Conservation (phyloP, 2,797 vertebrate genomes). For the Serranus cabrilla region DNA sequence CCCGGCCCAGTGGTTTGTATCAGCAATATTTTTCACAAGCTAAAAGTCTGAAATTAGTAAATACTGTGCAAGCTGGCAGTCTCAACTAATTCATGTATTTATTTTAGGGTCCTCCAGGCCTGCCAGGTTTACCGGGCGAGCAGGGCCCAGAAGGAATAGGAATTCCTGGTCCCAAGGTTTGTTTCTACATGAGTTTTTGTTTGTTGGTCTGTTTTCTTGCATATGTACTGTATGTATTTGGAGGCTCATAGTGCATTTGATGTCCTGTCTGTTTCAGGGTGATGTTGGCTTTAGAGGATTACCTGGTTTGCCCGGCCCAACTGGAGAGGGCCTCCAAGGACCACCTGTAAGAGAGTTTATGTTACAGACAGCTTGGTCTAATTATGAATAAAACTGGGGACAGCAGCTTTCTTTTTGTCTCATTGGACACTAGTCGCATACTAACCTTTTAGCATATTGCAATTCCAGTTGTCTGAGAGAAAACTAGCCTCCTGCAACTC, state of each 20-base stretch:
- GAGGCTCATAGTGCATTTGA: slow-evolving; percentile 2
- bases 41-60: background rate
- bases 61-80: background rate
- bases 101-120: slow-evolving; percentile 89
- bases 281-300: slow-evolving; percentile 91
- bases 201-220: background rate
- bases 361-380: background rate
- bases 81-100: slow-evolving; percentile 12
- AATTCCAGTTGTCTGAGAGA: no score
- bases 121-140: slow-evolving; percentile 88
- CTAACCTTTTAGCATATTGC: no score
- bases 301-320: slow-evolving; percentile 87
- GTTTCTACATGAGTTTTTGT: slow-evolving; percentile 3
- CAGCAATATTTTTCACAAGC: background rate
- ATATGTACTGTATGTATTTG: background rate
- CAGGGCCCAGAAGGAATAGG: slow-evolving; percentile 90
- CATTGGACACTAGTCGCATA: no score
- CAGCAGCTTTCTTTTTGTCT: no score
- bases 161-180: slow-evolving; percentile 92
- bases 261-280: slow-evolving; percentile 82
- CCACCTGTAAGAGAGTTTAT: slow-evolving; percentile 85
- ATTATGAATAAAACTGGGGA: background rate
- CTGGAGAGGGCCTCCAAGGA: slow-evolving; percentile 92
- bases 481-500: no score
- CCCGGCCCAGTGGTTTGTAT: slow-evolving; percentile 89